Evolutionary conservation across 2,113 vertebrate genomes (phyloP).

Genomic region (Ophiodon elongatus): DNA sequence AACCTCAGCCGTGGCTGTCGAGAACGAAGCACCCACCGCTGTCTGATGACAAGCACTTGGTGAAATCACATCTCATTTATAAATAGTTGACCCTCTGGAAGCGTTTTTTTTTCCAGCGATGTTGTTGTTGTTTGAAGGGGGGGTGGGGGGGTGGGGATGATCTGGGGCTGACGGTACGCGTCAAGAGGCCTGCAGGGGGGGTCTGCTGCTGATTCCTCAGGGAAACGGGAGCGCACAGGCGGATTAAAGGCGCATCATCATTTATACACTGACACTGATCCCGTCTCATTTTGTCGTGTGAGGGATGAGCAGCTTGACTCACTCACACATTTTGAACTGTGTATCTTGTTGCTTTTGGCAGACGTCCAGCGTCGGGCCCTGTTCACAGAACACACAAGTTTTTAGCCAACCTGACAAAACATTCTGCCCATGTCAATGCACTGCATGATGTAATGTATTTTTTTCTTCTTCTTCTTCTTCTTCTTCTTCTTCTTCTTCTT

Average conservation of each 20-base stretch:
- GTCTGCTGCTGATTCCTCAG: not conserved
- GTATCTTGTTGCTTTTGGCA: slow-evolving; percentile 8
- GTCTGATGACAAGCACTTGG: slow-evolving; percentile 43
- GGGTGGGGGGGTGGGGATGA: not conserved
- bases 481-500: too few relatives aligned
- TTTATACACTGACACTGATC: too few relatives aligned
- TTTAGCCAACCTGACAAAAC: not conserved
- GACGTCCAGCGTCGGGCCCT: not conserved
- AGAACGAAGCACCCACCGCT: not conserved
- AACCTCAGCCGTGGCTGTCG: slow-evolving; percentile 12
- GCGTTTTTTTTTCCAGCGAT: slow-evolving; percentile 21
- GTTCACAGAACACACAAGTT: not conserved
- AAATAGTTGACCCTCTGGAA: slow-evolving; percentile 53
- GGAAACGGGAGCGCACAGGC: too few relatives aligned
- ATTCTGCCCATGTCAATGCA: not conserved
- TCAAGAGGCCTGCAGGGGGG: not conserved
- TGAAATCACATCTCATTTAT: slow-evolving; percentile 58
- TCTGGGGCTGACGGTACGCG: not conserved
- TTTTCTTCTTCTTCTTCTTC: not conserved
- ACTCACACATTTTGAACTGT: not conserved
- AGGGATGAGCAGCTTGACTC: not conserved
- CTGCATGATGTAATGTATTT: not conserved
- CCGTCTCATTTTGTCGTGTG: not conserved
- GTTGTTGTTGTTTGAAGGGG: not conserved
- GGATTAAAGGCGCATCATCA: not conserved